Percentiles rank a stretch among this genome's conserved stretches.
Evolutionary conservation across 2,797 vertebrate species (phyloP).

Genomic region (Masticophis lateralis): DNA sequence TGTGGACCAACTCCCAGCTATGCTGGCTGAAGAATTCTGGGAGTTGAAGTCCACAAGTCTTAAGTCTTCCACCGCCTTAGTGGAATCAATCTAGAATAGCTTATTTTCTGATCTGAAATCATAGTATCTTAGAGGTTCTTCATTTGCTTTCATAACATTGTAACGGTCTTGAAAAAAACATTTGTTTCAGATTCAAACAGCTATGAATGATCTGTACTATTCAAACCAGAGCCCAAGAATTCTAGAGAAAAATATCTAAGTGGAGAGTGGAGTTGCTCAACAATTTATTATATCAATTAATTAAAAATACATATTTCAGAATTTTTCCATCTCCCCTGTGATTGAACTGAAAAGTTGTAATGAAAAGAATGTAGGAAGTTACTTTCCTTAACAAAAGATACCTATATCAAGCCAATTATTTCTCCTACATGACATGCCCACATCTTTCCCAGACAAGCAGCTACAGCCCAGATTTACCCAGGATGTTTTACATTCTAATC

Average conservation of each 20-base stretch:
- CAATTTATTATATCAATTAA: not conserved
- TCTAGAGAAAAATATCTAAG: not conserved
- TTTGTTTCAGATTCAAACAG: not conserved
- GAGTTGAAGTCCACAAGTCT: no score
- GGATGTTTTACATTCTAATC: not conserved
- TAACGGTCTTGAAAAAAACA: not conserved
- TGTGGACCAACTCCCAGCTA: no score
- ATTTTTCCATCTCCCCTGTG: not conserved
- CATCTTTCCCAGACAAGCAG: slow-evolving; percentile 10
- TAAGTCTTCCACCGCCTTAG: no score
- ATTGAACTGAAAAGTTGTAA: not conserved
- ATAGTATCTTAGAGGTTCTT: not conserved
- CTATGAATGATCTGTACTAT: not conserved
- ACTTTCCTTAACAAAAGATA: not conserved
- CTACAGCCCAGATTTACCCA: not conserved
- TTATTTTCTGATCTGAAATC: not conserved
- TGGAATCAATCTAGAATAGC: not conserved
- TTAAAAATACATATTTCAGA: not conserved
- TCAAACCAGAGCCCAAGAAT: not conserved
- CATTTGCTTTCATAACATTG: not conserved
- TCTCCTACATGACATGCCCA: not conserved
- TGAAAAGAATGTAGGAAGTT: not conserved
- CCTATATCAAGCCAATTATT: not conserved
- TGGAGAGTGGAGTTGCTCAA: not conserved
- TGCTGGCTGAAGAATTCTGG: no score